phyloP scores from a whole-genome alignment of 2,797 vertebrate species.

The Mus caroli region DNA sequence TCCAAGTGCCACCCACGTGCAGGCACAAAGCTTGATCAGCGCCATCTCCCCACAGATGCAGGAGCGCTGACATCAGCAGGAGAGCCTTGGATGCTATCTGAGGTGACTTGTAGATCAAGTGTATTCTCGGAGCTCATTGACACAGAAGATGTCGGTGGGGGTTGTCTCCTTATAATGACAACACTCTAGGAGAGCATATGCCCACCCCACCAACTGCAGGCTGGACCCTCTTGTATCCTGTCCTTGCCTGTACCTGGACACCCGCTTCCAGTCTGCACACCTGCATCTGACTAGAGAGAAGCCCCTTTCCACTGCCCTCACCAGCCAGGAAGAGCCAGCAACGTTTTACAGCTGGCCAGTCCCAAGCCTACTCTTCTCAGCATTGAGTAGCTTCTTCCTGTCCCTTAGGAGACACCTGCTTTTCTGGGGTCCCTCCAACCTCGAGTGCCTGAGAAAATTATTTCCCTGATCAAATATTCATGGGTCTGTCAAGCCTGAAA shows the following conservation, averaged over 20 bases:
- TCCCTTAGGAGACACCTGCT: background rate
- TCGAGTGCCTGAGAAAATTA: background rate
- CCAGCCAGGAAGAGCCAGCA: background rate
- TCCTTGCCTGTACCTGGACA: background rate
- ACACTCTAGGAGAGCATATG: too few species aligned
- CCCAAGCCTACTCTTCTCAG: background rate
- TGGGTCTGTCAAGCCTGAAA: constrained; percentile 19
- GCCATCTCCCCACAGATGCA: background rate
- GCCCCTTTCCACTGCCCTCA: background rate
- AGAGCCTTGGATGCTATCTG: background rate
- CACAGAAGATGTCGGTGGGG: background rate
- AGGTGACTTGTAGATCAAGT: background rate
- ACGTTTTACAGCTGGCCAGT: background rate
- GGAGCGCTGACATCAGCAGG: background rate
- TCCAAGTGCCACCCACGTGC: background rate
- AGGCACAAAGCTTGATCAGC: background rate
- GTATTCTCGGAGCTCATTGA: background rate
- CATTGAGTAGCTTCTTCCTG: background rate
- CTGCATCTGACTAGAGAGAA: background rate
- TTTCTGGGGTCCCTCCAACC: background rate
- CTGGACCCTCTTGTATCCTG: accelerated
- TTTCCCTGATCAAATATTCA: constrained; percentile 58
- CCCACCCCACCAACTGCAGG: background rate
- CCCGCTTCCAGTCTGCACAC: background rate
- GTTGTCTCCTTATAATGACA: background rate